Evolutionary conservation across 2,797 vertebrate genomes (phyloP).

Genomic region (Microctenopoma lineatum): DNA sequence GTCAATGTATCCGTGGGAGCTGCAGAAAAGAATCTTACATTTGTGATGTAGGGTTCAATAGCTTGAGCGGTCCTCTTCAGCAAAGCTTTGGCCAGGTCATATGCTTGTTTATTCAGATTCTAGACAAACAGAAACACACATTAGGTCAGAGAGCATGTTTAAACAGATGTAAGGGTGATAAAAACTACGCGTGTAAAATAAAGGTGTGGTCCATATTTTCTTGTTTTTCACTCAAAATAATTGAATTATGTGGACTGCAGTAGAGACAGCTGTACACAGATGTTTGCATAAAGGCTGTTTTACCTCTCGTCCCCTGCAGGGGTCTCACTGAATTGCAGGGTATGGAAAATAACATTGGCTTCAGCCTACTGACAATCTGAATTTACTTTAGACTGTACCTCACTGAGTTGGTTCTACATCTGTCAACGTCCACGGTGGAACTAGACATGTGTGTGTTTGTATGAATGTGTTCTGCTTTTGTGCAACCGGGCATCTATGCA

Average conservation of each 20-base stretch:
- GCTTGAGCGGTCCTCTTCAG: constrained; percentile 98
- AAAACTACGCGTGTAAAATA: neutral
- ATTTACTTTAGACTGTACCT: constrained; percentile 20
- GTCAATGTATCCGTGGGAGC: neutral
- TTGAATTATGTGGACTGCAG: neutral
- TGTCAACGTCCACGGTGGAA: neutral
- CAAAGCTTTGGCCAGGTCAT: constrained; percentile 97
- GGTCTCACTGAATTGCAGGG: constrained; percentile 75
- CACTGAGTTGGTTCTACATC: neutral
- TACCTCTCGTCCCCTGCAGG: constrained; percentile 72
- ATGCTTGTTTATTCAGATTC: constrained; percentile 99
- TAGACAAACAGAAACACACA: constrained; percentile 65
- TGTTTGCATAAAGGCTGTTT: constrained; percentile 26
- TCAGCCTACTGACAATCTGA: constrained; percentile 13
- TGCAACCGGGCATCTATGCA: neutral
- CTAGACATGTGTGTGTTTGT: neutral
- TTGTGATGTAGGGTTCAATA: constrained; percentile 98
- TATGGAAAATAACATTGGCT: constrained; percentile 46
- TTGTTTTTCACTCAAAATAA: constrained; percentile 9
- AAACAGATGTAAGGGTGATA: neutral
- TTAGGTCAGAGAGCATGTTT: neutral
- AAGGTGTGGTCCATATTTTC: neutral
- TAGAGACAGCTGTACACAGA: neutral
- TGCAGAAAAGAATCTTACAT: constrained; percentile 85
- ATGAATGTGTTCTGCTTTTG: neutral